phyloP scores from a whole-genome alignment of 1,140 invertebrate species.

The Saccostrea cuccullata region DNA sequence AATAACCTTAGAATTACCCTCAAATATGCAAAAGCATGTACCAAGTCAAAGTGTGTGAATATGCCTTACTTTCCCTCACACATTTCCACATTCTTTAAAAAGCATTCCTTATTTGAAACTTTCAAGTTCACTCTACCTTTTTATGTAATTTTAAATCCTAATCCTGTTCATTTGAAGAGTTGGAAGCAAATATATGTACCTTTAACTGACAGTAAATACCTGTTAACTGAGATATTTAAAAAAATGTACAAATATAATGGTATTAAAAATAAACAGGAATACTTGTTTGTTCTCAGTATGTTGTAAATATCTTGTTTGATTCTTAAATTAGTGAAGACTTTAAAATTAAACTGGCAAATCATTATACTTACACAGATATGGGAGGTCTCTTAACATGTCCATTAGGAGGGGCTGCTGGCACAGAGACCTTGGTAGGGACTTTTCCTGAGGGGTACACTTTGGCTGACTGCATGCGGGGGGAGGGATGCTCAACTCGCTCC shows the following conservation, averaged over 20 bases:
- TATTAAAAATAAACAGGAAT: too few species aligned
- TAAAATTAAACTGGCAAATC: too few species aligned
- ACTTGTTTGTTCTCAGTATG: background rate
- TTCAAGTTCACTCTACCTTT: background rate
- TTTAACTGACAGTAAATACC: background rate
- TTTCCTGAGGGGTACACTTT: constrained; percentile 48
- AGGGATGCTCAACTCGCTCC: constrained; percentile 34
- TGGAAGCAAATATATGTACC: background rate
- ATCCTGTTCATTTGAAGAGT: background rate
- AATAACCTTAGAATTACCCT: background rate
- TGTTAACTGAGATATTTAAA: background rate
- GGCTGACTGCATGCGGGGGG: constrained; percentile 50
- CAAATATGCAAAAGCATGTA: background rate
- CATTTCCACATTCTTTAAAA: background rate
- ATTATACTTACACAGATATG: constrained; percentile 45
- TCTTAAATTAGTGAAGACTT: too few species aligned
- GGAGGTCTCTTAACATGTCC: constrained; percentile 38
- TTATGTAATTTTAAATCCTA: background rate
- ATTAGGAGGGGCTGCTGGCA: constrained; percentile 42
- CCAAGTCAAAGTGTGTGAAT: background rate
- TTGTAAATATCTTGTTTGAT: background rate
- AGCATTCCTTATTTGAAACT: background rate
- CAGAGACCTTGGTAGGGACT: constrained; percentile 55
- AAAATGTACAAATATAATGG: too few species aligned
- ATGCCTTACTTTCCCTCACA: background rate